phyloP scores from a whole-genome alignment of 2,113 vertebrate genomes.

The Percina caprodes region DNA sequence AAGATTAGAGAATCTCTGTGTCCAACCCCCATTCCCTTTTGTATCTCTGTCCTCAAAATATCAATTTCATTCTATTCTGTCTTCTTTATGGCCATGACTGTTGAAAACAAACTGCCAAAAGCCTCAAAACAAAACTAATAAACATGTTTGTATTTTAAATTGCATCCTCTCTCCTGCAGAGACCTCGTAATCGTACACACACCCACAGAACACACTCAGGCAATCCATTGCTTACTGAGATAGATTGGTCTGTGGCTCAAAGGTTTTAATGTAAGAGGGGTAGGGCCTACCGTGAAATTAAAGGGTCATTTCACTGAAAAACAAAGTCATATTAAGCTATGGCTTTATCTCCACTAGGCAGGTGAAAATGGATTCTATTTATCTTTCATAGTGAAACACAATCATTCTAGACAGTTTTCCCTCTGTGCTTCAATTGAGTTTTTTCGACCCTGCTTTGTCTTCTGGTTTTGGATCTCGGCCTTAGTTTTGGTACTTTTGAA shows the following conservation, averaged over 20 bases:
- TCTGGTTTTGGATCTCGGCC: no score
- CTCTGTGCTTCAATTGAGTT: no score
- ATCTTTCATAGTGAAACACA: constrained; percentile 10
- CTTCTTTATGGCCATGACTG: constrained; percentile 16
- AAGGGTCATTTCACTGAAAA: constrained; percentile 4
- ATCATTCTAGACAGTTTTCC: no score
- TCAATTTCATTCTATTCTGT: constrained; percentile 42
- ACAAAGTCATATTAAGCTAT: constrained; percentile 10
- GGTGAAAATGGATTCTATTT: constrained; percentile 17
- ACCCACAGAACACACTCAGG: constrained; percentile 19
- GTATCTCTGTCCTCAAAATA: constrained; percentile 20
- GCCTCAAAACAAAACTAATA: constrained; percentile 58
- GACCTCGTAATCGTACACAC: constrained; percentile 11
- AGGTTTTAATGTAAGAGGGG: constrained; percentile 21
- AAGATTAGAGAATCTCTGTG: constrained; percentile 48
- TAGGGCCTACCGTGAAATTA: background rate
- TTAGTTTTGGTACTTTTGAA: no score
- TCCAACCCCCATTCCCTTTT: background rate
- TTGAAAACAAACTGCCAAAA: constrained; percentile 49
- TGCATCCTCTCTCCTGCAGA: constrained; percentile 14
- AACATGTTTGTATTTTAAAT: constrained; percentile 53
- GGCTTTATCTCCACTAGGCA: background rate
- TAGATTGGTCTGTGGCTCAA: constrained; percentile 32
- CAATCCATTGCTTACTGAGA: constrained; percentile 22
- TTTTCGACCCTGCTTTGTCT: no score